These are phyloP conservation scores for Halichondria panicea DNA, from an alignment of 37 sponge, comb jelly and placozoan species.

Conservation along the genomic window DNA sequence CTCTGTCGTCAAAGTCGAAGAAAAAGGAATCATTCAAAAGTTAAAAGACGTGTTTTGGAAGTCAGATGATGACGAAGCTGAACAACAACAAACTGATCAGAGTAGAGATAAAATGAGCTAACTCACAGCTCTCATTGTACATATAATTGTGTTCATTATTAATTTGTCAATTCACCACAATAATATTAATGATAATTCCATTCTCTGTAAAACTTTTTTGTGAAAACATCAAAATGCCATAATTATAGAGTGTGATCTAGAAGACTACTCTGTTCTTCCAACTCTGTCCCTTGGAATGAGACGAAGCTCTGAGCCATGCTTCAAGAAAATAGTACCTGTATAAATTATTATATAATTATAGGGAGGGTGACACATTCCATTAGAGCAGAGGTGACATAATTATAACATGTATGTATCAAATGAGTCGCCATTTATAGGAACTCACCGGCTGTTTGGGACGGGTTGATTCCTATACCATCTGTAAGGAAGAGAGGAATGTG, in stretches of 20 bases:
- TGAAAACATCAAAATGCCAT: not conserved
- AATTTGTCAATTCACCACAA: too few relatives aligned
- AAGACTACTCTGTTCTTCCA: constrained; percentile 39
- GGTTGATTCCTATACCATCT: constrained; percentile 99
- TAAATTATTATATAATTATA: not conserved
- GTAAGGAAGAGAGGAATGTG: not conserved
- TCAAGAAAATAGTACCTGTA: constrained; percentile 90
- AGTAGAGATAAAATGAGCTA: constrained; percentile 31
- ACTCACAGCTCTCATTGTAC: not conserved
- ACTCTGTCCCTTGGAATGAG: constrained; percentile 98
- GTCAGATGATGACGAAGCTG: constrained; percentile 43
- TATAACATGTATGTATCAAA: not conserved
- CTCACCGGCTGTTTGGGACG: constrained; percentile 87
- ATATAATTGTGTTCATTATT: not conserved
- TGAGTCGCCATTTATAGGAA: not conserved
- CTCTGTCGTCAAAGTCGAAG: constrained; percentile 1
- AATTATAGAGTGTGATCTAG: too few relatives aligned
- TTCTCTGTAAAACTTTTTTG: not conserved
- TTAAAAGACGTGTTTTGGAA: constrained; percentile 83
- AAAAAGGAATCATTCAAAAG: constrained; percentile 68
- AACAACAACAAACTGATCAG: constrained; percentile 15
- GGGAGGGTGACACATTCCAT: not conserved
- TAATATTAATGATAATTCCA: too few relatives aligned
- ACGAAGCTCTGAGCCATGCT: constrained; percentile 93
- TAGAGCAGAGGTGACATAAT: not conserved